These are phyloP conservation scores for Vulpes ferrilata DNA, from an alignment of 2,113 vertebrate species.

Conservation along the genomic window DNA sequence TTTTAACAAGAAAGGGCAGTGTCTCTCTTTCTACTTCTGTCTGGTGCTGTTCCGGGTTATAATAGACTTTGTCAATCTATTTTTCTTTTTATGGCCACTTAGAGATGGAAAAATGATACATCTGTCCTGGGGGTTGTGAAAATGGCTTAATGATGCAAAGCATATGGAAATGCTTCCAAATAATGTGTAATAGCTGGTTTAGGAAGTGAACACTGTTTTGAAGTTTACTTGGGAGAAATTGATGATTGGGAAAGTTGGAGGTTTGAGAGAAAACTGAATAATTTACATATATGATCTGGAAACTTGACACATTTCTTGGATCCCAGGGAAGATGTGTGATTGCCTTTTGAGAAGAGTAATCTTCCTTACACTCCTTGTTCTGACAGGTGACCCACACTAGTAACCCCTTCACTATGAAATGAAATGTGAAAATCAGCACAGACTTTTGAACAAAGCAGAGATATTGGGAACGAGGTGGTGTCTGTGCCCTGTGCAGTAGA, in stretches of 20 bases:
- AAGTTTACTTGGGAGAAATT: not conserved
- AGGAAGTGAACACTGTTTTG: slow-evolving; percentile 2
- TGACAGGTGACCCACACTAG: not conserved
- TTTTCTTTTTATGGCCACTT: slow-evolving; percentile 67
- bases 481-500: not conserved
- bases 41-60: slow-evolving; percentile 59
- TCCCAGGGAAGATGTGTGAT: not conserved
- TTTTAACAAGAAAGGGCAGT: slow-evolving; percentile 39
- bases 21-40: slow-evolving; percentile 59
- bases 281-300: not conserved
- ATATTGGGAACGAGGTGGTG: not conserved
- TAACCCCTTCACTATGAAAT: not conserved
- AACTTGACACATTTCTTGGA: not conserved
- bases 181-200: slow-evolving; percentile 18
- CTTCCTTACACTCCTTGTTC: not conserved
- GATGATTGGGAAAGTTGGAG: not conserved
- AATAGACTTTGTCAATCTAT: slow-evolving; percentile 65
- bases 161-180: slow-evolving; percentile 72
- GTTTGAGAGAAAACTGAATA: slow-evolving; percentile 20
- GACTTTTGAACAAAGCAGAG: not conserved
- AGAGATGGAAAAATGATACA: slow-evolving; percentile 64
- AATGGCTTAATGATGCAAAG: slow-evolving; percentile 59
- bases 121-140: slow-evolving; percentile 56
- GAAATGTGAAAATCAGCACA: not conserved
- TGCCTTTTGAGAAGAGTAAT: not conserved